A percentile compares a stretch with the other conserved stretches of the same genome.
phyloP scores from a whole-genome alignment of 2,888 invertebrate genomes.

The Eilema griseolum region DNA sequence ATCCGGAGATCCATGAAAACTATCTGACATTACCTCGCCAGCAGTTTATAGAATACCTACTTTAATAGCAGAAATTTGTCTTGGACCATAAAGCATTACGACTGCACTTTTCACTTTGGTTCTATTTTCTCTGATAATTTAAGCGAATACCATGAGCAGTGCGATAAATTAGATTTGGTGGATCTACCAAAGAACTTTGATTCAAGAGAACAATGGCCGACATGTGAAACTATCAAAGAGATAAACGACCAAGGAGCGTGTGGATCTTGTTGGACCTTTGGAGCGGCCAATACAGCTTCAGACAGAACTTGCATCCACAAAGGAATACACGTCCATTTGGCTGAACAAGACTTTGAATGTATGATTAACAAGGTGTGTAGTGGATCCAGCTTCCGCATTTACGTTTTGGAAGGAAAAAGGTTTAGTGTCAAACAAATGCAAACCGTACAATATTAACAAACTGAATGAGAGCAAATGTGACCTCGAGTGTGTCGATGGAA shows the following conservation, averaged over 20 bases:
- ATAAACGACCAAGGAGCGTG: slow-evolving; percentile 20
- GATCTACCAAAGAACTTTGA: slow-evolving; percentile 33
- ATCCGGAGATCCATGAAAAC: slow-evolving; percentile 16
- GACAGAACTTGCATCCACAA: slow-evolving; percentile 43
- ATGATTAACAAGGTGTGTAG: background rate
- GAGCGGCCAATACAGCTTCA: slow-evolving; percentile 27
- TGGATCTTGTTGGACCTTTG: slow-evolving; percentile 39
- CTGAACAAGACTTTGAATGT: slow-evolving; percentile 38
- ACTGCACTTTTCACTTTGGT: background rate
- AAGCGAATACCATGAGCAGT: background rate
- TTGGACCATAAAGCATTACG: slow-evolving; percentile 31
- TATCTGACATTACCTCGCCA: slow-evolving; percentile 17
- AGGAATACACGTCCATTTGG: slow-evolving; percentile 7
- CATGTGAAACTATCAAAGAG: slow-evolving; percentile 29
- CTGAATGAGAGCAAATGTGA: slow-evolving; percentile 8
- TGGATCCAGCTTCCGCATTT: background rate
- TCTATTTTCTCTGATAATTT: background rate
- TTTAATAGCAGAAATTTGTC: slow-evolving; percentile 35
- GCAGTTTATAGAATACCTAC: slow-evolving; percentile 38
- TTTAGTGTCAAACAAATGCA: slow-evolving; percentile 30
- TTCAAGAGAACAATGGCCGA: slow-evolving; percentile 26
- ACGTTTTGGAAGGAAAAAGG: background rate
- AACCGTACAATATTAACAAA: slow-evolving; percentile 26
- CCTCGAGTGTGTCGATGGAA: slow-evolving; percentile 5
- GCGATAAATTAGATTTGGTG: background rate